Evolutionary conservation across 2,797 vertebrate genomes (phyloP), one percentile per base, ranked within the genome.

Genomic region (Micropoecilia bifurca): DNA sequence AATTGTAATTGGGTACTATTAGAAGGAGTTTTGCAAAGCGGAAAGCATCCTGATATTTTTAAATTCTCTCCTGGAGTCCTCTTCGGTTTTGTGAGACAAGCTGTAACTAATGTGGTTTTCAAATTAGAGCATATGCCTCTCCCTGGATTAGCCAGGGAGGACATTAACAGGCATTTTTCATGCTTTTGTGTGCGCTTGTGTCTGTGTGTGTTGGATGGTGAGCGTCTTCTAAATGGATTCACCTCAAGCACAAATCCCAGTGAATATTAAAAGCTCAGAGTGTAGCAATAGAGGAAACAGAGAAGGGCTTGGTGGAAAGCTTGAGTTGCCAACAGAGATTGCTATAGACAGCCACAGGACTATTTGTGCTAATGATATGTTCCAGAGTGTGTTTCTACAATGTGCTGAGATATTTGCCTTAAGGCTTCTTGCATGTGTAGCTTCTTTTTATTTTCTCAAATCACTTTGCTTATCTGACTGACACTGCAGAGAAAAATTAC

Each of bases 281-380:
- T 87, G 90, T 73, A 77, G 86, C 73, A 83, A 85, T 61, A 82
- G 82, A 81, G 83, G 45, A 80, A 73, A 82, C 25, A 39, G 83
- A 84, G 87, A 80, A 87, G 85, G 77, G 45, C 83, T 89, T 79
- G 78, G 83, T 71, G 79, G 86, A 80, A 82, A 80, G 83, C 85
- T 83, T 75, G 41, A 85, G 87, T 85, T 92, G 91, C 90, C 87
- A 91, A 92, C 87, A 86, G 79, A 92, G 87, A 93, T 91, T 90
- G 88, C 89, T 92, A 87, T 85, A 77, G 91, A 93, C 93, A 93
- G 93, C 92, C 89, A 94, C 86, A 88, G 91, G 92, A 93, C 90
- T 91, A 88, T 95, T 94, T 92, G 88, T 90, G 88, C 88, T 94
- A 94, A 95, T 92, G 92, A 93, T 92, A 90, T 90, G 89, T 95